Percentiles rank a stretch among this genome's conserved stretches.
Conservation (phyloP, 30 jellyfish, hydroid and myxozoan species). For the Chrysaora quinquecirrha region DNA sequence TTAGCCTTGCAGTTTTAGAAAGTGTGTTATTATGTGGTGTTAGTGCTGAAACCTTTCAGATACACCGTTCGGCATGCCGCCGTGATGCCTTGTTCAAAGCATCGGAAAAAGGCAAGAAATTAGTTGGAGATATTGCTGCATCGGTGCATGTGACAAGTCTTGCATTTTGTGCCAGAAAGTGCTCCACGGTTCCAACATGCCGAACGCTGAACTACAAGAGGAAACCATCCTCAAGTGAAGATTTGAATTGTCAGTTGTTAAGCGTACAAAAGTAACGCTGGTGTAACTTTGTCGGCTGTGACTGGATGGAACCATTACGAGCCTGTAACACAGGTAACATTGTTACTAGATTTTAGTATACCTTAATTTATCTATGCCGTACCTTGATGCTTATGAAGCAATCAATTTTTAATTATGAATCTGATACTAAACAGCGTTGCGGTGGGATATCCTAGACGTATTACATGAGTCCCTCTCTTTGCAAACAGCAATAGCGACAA, state of each 20-base stretch:
- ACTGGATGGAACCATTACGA: conserved; percentile 1
- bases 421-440: no score
- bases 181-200: neutral
- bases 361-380: no score
- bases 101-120: neutral
- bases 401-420: no score
- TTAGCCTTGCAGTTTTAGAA: no score
- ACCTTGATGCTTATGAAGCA: no score
- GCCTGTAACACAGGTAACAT: conserved; percentile 4
- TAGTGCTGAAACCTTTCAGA: neutral
- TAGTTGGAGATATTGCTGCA: neutral
- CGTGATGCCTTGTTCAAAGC: conserved; percentile 1
- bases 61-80: neutral
- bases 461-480: no score
- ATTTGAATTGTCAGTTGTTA: neutral
- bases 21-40: no score
- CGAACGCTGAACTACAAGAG: neutral
- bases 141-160: neutral
- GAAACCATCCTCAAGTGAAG: neutral
- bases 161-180: neutral
- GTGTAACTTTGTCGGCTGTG: neutral
- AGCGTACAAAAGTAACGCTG: neutral
- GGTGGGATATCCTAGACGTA: no score
- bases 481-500: no score
- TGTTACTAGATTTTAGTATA: no score